phyloP scores from a whole-genome alignment of 2,113 vertebrate species.

The Passer montanus region DNA sequence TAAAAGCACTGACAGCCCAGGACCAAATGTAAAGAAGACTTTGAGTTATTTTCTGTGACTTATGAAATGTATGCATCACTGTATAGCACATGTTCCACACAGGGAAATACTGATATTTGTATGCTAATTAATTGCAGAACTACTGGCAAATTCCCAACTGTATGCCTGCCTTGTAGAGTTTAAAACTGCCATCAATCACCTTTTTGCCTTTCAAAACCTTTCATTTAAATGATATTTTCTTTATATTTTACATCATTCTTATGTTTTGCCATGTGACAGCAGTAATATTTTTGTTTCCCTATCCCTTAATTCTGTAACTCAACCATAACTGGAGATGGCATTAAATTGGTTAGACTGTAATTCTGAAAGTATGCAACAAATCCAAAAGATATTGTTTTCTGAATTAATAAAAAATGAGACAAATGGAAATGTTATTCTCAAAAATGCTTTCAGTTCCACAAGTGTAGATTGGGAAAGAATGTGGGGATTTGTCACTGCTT shows the following conservation, averaged over 20 bases:
- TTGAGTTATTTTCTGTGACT: neutral
- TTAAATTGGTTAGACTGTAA: slow-evolving; percentile 48
- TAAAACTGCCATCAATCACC: slow-evolving; percentile 31
- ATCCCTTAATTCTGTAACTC: neutral
- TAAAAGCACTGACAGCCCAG: neutral
- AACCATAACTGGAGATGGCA: slow-evolving; percentile 30
- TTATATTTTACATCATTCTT: slow-evolving; percentile 43
- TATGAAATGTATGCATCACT: neutral
- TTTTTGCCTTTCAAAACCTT: neutral
- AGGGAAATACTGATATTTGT: slow-evolving; percentile 36
- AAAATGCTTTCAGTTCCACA: neutral
- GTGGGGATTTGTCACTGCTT: neutral
- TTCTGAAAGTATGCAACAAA: slow-evolving; percentile 27
- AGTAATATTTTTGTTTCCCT: slow-evolving; percentile 42
- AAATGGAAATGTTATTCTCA: slow-evolving; percentile 12
- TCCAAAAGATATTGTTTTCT: slow-evolving; percentile 31
- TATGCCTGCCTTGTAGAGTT: slow-evolving; percentile 7
- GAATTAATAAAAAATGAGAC: slow-evolving; percentile 46
- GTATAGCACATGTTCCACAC: neutral
- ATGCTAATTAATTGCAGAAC: slow-evolving; percentile 53
- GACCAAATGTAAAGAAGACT: neutral
- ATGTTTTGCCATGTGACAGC: neutral
- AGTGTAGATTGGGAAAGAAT: neutral
- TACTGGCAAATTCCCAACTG: slow-evolving; percentile 15
- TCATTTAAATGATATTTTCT: slow-evolving; percentile 24